These are phyloP conservation scores for Pammene aurita DNA, from an alignment of 2,888 invertebrate genomes.

Conservation along the genomic window DNA sequence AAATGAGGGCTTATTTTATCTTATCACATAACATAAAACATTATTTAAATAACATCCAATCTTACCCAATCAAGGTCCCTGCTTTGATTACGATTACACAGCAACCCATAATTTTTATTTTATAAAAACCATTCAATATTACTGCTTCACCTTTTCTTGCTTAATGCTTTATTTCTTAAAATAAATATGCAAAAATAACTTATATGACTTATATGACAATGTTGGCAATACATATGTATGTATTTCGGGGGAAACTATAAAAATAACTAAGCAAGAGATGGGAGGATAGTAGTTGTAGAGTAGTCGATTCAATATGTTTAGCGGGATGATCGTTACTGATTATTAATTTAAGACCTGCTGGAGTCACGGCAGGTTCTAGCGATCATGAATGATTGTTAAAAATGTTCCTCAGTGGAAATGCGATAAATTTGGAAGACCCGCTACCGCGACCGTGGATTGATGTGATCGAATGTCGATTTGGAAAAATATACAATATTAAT, in stretches of 20 bases:
- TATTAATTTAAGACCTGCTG: slow-evolving; percentile 15
- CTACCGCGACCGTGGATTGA: slow-evolving; percentile 66
- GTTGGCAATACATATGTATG: not conserved
- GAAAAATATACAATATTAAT: slow-evolving; percentile 44
- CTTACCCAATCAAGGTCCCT: too few species aligned
- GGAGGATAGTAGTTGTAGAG: not conserved
- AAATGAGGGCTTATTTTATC: not conserved
- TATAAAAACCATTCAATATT: too few species aligned
- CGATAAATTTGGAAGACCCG: slow-evolving; percentile 64
- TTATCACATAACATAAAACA: not conserved
- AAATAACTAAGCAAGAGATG: slow-evolving; percentile 3
- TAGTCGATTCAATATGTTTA: slow-evolving; percentile 8
- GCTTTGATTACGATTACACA: too few species aligned
- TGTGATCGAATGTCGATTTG: slow-evolving; percentile 52
- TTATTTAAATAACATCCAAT: not conserved
- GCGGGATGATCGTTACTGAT: slow-evolving; percentile 23
- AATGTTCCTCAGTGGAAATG: slow-evolving; percentile 49
- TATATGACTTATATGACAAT: too few species aligned
- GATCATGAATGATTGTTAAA: slow-evolving; percentile 57
- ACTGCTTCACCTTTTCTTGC: too few species aligned
- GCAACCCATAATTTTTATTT: too few species aligned
- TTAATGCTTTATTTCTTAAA: too few species aligned
- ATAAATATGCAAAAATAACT: too few species aligned
- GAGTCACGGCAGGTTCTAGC: slow-evolving; percentile 46
- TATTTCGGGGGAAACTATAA: not conserved